A percentile compares a stretch with the other conserved stretches of the same genome.
Conservation (phyloP, 2,888 invertebrate genomes). For the Opisthograptis luteolata region DNA sequence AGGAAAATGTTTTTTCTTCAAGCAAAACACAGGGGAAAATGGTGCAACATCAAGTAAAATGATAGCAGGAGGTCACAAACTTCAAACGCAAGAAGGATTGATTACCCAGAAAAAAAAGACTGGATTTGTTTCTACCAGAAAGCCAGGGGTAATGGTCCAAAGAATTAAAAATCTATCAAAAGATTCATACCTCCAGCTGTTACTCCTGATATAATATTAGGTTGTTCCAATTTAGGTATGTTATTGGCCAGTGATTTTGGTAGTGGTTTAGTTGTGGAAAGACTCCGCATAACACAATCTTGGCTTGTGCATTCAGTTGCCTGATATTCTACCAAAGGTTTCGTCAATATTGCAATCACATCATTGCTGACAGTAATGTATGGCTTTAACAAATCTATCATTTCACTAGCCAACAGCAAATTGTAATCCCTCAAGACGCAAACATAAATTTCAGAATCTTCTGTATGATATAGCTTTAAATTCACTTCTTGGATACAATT, state of each 20-base stretch:
- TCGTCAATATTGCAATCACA: conserved; percentile 64
- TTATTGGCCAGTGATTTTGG: conserved; percentile 37
- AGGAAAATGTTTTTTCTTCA: no score
- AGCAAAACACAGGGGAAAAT: no score
- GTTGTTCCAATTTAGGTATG: conserved; percentile 72
- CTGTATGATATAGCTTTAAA: conserved; percentile 59
- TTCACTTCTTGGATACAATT: conserved; percentile 60
- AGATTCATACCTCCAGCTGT: conserved; percentile 71
- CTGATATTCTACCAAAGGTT: conserved; percentile 71
- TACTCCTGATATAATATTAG: conserved; percentile 76
- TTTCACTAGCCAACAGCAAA: conserved; percentile 66
- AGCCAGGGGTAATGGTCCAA: no score
- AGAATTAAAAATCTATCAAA: background rate
- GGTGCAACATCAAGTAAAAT: no score
- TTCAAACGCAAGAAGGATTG: no score
- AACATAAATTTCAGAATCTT: conserved; percentile 53
- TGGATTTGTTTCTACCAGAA: no score
- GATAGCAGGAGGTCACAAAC: no score
- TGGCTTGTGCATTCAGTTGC: conserved; percentile 43
- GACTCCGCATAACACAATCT: conserved; percentile 60
- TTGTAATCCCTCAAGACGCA: conserved; percentile 68
- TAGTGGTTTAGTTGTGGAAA: conserved; percentile 48
- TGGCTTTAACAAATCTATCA: conserved; percentile 61
- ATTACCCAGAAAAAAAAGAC: no score
- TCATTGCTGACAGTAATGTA: conserved; percentile 55